Evolutionary conservation across 2,888 invertebrate species (phyloP).

Genomic region (Volucella inflata): DNA sequence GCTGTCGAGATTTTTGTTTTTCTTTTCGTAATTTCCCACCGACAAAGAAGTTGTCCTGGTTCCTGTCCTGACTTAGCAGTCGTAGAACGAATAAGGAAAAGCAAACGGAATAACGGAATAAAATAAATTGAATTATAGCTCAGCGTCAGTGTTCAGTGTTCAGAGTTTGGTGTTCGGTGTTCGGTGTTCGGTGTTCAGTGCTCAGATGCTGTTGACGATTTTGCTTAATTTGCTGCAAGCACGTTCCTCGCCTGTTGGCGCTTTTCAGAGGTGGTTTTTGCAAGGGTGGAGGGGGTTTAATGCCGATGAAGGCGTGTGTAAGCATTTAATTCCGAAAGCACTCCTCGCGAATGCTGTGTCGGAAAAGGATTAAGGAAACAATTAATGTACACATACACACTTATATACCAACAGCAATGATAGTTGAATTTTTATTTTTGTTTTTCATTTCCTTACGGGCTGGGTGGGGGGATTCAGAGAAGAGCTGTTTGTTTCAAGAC

Average conservation of each 20-base stretch:
- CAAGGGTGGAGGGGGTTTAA: too few relatives aligned
- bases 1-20: slow-evolving; percentile 17
- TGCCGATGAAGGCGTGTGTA: slow-evolving; percentile 36
- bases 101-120: slow-evolving; percentile 17
- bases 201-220: slow-evolving; percentile 67
- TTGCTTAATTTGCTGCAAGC: slow-evolving; percentile 66
- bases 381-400: slow-evolving; percentile 54
- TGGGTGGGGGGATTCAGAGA: not conserved
- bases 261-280: not conserved
- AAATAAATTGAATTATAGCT: slow-evolving; percentile 65
- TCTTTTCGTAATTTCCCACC: slow-evolving; percentile 25
- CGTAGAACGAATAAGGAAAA: slow-evolving; percentile 26
- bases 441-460: not conserved
- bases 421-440: slow-evolving; percentile 32
- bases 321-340: slow-evolving; percentile 47
- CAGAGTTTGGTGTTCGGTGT: slow-evolving; percentile 18
- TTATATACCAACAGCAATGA: slow-evolving; percentile 8
- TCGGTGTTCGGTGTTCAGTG: slow-evolving; percentile 17
- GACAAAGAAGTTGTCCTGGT: not conserved
- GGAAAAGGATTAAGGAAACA: slow-evolving; percentile 70
- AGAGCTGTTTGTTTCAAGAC: slow-evolving; percentile 36
- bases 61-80: slow-evolving; percentile 24
- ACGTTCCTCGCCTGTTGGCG: slow-evolving; percentile 31
- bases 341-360: slow-evolving; percentile 21
- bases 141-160: slow-evolving; percentile 18